Percentiles rank a stretch among this genome's conserved stretches.
Evolutionary conservation across 1,140 invertebrate genomes (phyloP).

Genomic region (Drosophila virilis): DNA sequence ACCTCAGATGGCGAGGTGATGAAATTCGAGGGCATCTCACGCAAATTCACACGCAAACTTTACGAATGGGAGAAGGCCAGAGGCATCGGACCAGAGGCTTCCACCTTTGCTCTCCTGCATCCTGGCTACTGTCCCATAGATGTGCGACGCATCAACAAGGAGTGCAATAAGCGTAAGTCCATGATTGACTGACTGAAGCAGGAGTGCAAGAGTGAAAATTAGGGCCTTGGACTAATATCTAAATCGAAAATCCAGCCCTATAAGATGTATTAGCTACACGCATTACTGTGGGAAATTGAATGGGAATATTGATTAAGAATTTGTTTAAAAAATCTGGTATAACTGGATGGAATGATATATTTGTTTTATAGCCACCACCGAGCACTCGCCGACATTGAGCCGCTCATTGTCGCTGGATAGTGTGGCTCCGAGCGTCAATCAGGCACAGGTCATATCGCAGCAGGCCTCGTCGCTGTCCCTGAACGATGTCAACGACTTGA

Average conservation of each 20-base stretch:
- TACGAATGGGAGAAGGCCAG: conserved; percentile 95
- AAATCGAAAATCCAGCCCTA: too few relatives aligned
- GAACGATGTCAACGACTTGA: conserved; percentile 88
- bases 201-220: too few relatives aligned
- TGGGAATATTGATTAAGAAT: too few relatives aligned
- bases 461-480: conserved; percentile 90
- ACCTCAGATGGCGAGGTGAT: conserved; percentile 91
- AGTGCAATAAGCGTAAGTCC: conserved; percentile 66
- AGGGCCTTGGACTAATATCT: too few relatives aligned
- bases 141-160: conserved; percentile 72
- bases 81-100: conserved; percentile 91
- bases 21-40: conserved; percentile 93
- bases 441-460: conserved; percentile 84
- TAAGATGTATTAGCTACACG: too few relatives aligned
- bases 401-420: conserved; percentile 90
- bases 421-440: conserved; percentile 85
- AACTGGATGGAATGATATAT: neutral
- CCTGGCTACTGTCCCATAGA: conserved; percentile 85
- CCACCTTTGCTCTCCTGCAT: conserved; percentile 91
- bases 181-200: neutral
- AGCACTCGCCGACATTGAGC: conserved; percentile 84
- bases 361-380: conserved; percentile 41
- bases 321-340: too few relatives aligned
- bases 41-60: conserved; percentile 94
- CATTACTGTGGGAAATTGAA: too few relatives aligned